phyloP scores from a whole-genome alignment of 2,888 invertebrate genomes.

The Orthosia cruda region DNA sequence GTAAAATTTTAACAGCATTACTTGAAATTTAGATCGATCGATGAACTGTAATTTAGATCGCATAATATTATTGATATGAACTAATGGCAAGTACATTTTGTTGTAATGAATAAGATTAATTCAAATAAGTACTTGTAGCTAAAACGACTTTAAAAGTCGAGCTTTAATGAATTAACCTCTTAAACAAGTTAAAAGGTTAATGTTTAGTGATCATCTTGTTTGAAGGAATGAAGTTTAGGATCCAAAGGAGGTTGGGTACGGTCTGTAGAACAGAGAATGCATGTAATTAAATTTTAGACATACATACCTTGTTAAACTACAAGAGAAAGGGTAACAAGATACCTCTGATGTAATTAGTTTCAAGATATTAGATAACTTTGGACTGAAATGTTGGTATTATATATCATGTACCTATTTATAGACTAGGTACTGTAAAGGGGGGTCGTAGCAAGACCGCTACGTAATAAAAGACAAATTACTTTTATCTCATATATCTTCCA shows the following conservation, averaged over 20 bases:
- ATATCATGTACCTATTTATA: neutral
- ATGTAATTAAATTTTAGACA: conserved; percentile 43
- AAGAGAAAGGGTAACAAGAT: neutral
- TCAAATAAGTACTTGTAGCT: conserved; percentile 41
- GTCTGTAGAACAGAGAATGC: conserved; percentile 22
- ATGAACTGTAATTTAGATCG: neutral
- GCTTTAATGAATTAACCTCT: conserved; percentile 58
- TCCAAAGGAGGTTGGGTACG: neutral
- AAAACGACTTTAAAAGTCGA: conserved; percentile 17
- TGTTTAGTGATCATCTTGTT: conserved; percentile 30
- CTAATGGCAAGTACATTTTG: neutral
- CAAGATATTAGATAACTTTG: conserved; percentile 16
- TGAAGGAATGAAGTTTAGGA: conserved; percentile 31
- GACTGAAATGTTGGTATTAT: neutral
- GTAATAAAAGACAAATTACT: too few species aligned
- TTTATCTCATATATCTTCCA: too few species aligned
- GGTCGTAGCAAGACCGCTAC: too few species aligned
- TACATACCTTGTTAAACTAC: neutral
- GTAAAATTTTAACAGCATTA: neutral
- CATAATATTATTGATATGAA: neutral
- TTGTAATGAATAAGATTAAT: conserved; percentile 25
- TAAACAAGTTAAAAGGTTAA: conserved; percentile 41
- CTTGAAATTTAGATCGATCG: neutral
- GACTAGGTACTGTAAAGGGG: too few species aligned
- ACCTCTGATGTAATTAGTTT: conserved; percentile 8